These are phyloP conservation scores for Sinohyriopsis cumingii DNA, from an alignment of 2,888 invertebrate genomes.

Conservation along the genomic window DNA sequence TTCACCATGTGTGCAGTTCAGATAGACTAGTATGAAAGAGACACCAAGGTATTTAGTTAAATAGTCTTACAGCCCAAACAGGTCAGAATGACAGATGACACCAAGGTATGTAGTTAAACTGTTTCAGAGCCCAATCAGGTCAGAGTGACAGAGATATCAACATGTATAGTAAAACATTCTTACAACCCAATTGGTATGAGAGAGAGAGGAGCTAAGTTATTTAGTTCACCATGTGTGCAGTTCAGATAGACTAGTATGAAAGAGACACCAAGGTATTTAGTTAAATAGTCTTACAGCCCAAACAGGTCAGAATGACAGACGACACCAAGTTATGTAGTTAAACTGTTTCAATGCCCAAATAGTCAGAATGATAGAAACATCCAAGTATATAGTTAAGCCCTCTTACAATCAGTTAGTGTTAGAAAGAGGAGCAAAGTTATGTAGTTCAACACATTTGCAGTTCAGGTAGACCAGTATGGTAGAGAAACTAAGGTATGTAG, in stretches of 20 bases:
- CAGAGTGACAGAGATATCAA: slow-evolving; percentile 98
- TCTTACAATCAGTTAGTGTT: no score
- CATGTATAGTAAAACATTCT: slow-evolving; percentile 77
- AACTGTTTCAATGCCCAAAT: no score
- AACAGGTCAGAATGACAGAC: no score
- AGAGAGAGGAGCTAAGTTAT: slow-evolving; percentile 92
- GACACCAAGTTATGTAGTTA: no score
- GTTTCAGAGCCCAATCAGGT: slow-evolving; percentile 74
- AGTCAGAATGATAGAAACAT: no score
- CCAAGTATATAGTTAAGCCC: no score
- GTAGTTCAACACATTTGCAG: background rate
- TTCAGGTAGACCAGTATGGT: slow-evolving; percentile 79
- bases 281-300: background rate
- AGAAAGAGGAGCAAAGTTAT: no score
- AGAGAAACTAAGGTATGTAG: no score
- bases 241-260: slow-evolving; percentile 78
- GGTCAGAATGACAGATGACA: slow-evolving; percentile 98
- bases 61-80: slow-evolving; percentile 2
- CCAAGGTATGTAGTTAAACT: slow-evolving; percentile 79
- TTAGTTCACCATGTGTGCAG: background rate
- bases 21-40: slow-evolving; percentile 74
- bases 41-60: slow-evolving; percentile 83
- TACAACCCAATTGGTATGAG: slow-evolving; percentile 76
- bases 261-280: no score
- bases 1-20: no score